Base-by-base conservation (phyloP, 2,888 invertebrate species). In the Mactromeris polynyma region DNA sequence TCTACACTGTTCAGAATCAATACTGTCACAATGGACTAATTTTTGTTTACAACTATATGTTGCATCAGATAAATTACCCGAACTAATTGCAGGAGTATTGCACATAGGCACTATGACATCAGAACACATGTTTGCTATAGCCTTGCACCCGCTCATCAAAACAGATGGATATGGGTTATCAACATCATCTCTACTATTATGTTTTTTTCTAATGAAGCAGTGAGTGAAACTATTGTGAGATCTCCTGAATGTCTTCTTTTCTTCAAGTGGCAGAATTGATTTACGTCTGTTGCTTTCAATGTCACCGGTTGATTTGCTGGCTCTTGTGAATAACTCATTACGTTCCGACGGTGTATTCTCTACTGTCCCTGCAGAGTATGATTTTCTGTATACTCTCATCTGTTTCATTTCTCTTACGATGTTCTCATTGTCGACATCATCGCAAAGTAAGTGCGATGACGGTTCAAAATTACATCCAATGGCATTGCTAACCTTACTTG, bases 261-360 rank as follows among this genome's bases (percentile, higher is more conserved):
- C 33, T 64, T 82, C 82, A n/a, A 82, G 64, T 1, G 82, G 82
- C 26, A 82, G 64, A 19, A 82, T 11, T 38, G 82, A 64, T 21
- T 51, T 54, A 7, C 51, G 31, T 78, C 26, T 83, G 33, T 69
- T n/a, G 14, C 36, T 84, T 33, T 36, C 84, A 21, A 84, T 2
- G 33, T 84, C 78, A 19, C 78, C 54, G 17, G 84, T 77, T 3
- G 84, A 84, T 54, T 38, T 84, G 36, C 54, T 78, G 0, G 2
- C 54, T 33, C n/a, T n/a, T 31, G 33, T 81, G 1, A 81, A 46
- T 9, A 9, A 14, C 4, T 81, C 31, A 1, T 11, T 36, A 2
- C 17, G 1, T 26, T 64, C 58, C 3, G 58, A 64, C 4, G 9
- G 9, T 36, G 73, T 33, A 36, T 36, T 33, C 19, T 73, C 73